These are phyloP conservation scores for Sarcophaga subvicina DNA, from an alignment of 2,888 invertebrate species.

Conservation along the genomic window DNA sequence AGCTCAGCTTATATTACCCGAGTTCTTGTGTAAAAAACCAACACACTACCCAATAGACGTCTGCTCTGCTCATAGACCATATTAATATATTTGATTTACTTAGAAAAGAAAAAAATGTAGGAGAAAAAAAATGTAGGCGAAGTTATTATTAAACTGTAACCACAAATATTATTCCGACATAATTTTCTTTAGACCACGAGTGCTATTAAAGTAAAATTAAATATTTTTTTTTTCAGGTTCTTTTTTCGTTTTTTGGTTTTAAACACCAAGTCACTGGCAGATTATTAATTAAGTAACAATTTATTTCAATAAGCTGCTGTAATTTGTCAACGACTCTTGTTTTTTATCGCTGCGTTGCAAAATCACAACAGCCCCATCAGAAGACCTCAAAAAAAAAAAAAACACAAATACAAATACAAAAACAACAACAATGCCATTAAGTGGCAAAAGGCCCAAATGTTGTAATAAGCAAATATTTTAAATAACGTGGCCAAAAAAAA, in stretches of 20 bases:
- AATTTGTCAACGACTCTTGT: conserved; percentile 53
- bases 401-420: not conserved
- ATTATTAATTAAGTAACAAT: conserved; percentile 58
- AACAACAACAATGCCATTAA: not conserved
- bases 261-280: conserved; percentile 53
- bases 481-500: not conserved
- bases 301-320: conserved; percentile 47
- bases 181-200: too few species aligned
- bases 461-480: conserved; percentile 36
- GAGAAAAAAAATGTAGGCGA: too few species aligned
- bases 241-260: not conserved
- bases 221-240: not conserved
- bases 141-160: too few species aligned
- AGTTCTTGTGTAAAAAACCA: too few species aligned
- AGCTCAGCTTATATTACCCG: too few species aligned
- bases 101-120: too few species aligned
- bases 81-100: too few species aligned
- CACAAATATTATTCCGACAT: too few species aligned
- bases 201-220: too few species aligned
- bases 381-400: conserved; percentile 1
- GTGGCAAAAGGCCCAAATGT: conserved; percentile 15
- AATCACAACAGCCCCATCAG: conserved; percentile 33
- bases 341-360: conserved; percentile 1
- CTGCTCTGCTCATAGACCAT: too few species aligned
- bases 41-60: too few species aligned